Evolutionary conservation across 2,113 vertebrate species (phyloP).

Genomic region (zebrafish (Danio rerio)): GRCz12tu NC_133182.1:69003001-69003500

Average conservation of each 20-base stretch:
- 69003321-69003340: slow-evolving; percentile 68
- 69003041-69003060: slow-evolving; percentile 11
- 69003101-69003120: neutral
- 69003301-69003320: slow-evolving; percentile 49
- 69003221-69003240: neutral
- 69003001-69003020: slow-evolving; percentile 14
- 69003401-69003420: slow-evolving; percentile 76
- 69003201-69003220: slow-evolving; percentile 15
- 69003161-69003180: slow-evolving; percentile 6
- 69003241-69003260: slow-evolving; percentile 54
- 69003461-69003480: slow-evolving; percentile 54
- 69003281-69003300: slow-evolving; percentile 30
- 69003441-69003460: slow-evolving; percentile 61
- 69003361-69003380: slow-evolving; percentile 68
- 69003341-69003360: slow-evolving; percentile 72
- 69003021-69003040: slow-evolving; percentile 35
- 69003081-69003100: neutral
- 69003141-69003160: neutral
- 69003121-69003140: slow-evolving; percentile 1
- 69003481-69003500: slow-evolving; percentile 51
- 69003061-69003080: slow-evolving; percentile 1
- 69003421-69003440: slow-evolving; percentile 67
- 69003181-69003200: neutral
- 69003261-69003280: slow-evolving; percentile 64
- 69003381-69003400: slow-evolving; percentile 53